Evolutionary conservation across 2,113 vertebrate genomes (phyloP).

Genomic region (Oreochromis niloticus): DNA sequence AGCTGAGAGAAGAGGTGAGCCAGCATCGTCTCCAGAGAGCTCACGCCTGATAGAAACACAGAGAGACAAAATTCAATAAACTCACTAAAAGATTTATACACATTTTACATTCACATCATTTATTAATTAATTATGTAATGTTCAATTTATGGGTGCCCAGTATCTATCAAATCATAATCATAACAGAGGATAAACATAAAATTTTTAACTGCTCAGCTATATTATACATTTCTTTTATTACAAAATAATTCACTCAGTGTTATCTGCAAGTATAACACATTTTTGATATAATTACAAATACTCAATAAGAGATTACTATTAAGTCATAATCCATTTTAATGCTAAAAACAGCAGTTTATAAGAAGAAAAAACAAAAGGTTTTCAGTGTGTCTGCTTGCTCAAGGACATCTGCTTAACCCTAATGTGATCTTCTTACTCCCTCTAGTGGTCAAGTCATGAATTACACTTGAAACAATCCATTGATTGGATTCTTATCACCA

Average conservation of each 20-base stretch:
- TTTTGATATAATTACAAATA: not conserved
- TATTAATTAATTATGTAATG: not conserved
- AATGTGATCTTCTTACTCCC: slow-evolving; percentile 17
- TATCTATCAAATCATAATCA: not conserved
- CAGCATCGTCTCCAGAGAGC: slow-evolving; percentile 75
- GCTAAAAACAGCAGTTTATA: not conserved
- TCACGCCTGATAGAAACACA: slow-evolving; percentile 57
- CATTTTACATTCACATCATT: not conserved
- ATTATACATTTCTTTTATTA: not conserved
- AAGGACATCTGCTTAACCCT: not conserved
- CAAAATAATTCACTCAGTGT: not conserved
- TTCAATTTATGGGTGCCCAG: no score
- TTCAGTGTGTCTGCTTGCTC: not conserved
- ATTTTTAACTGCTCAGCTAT: not conserved
- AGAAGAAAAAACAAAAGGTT: not conserved
- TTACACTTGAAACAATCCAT: not conserved
- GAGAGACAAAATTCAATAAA: not conserved
- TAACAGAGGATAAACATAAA: not conserved
- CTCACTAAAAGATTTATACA: not conserved
- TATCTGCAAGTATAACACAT: not conserved
- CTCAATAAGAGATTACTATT: not conserved
- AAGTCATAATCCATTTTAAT: rapidly evolving
- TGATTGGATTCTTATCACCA: not conserved
- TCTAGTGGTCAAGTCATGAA: slow-evolving; percentile 25
- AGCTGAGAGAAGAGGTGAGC: slow-evolving; percentile 79